Evolutionary conservation across 2,113 vertebrate genomes (phyloP), one percentile per base, ranked within the genome.

Genomic region (Donacobius atricapilla): DNA sequence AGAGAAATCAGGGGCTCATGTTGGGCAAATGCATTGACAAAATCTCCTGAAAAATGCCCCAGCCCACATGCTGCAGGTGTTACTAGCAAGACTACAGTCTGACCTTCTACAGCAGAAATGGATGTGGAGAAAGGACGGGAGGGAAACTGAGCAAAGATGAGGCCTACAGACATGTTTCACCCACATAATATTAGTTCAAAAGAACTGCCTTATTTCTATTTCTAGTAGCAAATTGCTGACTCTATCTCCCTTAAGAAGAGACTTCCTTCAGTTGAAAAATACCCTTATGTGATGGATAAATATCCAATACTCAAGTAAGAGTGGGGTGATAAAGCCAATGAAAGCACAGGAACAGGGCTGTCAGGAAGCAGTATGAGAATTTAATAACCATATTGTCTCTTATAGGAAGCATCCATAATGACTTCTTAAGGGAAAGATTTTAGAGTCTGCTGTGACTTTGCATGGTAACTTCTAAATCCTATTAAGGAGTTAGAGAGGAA

Each of bases 381-480:
- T 75, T 78, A 92, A 66, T 83, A 78, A 77, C 8, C 16, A 15
- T 51, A 60, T 27, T 71, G 31, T 68, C 72, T 89, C 33, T 39
- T 71, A 56, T 2, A 89, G 61, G 40, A 73, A 90, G 28, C 23
- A 81, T 71, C 37, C 51, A 71, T 44, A 90, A 44, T n/a, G 22
- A 80, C 30, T 85, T 91, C 64, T 83, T 78, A 60, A 76, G 56
- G 35, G 66, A 69, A 88, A 28, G 23, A 81, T 64, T 96, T 94
- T 15, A 60, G 30, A 90, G 23, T 30, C 71, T 78, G n/a, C 37
- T 94, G 31, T 4, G 4, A 82, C 40, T 84, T 33, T 45, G 18
- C 77, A 35, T 10, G 7, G 58, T 65, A 83, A 66, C 31, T 78
- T 75, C 27, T 86, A 90, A 85, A 93, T 80, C 37, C 22, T 56